Evolutionary conservation across 2,888 invertebrate genomes (phyloP).

Genomic region (Asteroscopus sphinx): DNA sequence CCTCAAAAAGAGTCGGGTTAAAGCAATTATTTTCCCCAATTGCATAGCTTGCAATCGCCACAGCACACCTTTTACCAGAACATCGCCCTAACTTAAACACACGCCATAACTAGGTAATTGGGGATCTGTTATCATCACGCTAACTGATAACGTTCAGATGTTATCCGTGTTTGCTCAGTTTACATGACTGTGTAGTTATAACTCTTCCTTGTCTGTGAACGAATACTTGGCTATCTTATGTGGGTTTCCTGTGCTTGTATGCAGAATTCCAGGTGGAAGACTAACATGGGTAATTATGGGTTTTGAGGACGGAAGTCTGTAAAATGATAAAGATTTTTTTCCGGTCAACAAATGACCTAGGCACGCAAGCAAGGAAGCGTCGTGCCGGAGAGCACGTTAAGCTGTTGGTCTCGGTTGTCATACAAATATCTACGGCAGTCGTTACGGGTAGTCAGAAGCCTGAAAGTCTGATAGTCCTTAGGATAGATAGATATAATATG

Average conservation of each 20-base stretch:
- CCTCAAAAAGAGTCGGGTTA: no score
- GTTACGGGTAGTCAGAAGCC: no score
- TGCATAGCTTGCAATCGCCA: neutral
- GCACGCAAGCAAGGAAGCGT: no score
- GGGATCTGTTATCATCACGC: slow-evolving; percentile 67
- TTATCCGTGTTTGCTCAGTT: slow-evolving; percentile 37
- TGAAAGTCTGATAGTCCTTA: no score
- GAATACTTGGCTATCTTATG: slow-evolving; percentile 15
- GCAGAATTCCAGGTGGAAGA: slow-evolving; percentile 3
- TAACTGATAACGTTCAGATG: slow-evolving; percentile 53
- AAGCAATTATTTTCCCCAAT: neutral
- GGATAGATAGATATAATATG: no score
- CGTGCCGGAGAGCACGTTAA: no score
- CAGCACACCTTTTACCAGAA: slow-evolving; percentile 9
- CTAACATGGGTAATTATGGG: neutral
- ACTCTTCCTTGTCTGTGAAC: slow-evolving; percentile 38
- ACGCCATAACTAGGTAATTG: slow-evolving; percentile 70
- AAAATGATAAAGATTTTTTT: no score
- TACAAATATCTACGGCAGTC: no score
- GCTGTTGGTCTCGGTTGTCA: no score
- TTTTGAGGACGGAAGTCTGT: no score
- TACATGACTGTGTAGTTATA: slow-evolving; percentile 14
- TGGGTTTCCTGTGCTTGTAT: slow-evolving; percentile 27
- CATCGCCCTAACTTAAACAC: slow-evolving; percentile 40
- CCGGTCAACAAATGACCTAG: no score